Conservation (phyloP, 1,140 invertebrate genomes). For the Scaptomyza hsui region DNA sequence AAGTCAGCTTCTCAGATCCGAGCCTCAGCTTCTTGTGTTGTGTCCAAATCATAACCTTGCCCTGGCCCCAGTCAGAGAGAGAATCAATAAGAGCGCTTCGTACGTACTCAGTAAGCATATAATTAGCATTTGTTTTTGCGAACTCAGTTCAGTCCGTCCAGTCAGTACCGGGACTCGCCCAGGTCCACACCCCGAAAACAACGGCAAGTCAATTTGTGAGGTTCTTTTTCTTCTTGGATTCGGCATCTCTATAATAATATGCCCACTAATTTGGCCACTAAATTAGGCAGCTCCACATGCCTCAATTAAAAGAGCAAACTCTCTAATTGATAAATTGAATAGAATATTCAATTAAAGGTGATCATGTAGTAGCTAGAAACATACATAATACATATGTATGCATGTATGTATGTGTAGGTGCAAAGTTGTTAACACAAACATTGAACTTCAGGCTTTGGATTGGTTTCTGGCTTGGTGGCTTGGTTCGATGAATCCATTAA, state of each 20-base stretch:
- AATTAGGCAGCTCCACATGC: slow-evolving; percentile 56
- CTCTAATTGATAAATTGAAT: slow-evolving; percentile 78
- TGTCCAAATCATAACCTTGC: slow-evolving; percentile 44
- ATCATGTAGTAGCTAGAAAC: not conserved
- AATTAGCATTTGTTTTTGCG: slow-evolving; percentile 75
- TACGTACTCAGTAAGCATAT: slow-evolving; percentile 63
- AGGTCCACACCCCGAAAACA: slow-evolving; percentile 71
- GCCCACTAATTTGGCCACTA: slow-evolving; percentile 59
- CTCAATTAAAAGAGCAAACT: slow-evolving; percentile 69
- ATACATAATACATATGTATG: too few relatives aligned
- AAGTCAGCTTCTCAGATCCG: slow-evolving; percentile 15
- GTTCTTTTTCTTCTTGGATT: slow-evolving; percentile 52
- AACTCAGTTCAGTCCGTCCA: slow-evolving; percentile 30
- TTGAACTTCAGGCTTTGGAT: slow-evolving; percentile 61
- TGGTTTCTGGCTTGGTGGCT: slow-evolving; percentile 40
- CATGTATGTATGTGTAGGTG: slow-evolving; percentile 38
- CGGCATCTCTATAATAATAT: slow-evolving; percentile 36
- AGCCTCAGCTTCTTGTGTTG: slow-evolving; percentile 40
- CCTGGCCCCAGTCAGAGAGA: slow-evolving; percentile 26
- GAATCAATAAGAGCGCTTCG: slow-evolving; percentile 60
- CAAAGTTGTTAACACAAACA: slow-evolving; percentile 80
- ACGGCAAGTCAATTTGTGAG: slow-evolving; percentile 66
- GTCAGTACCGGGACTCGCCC: slow-evolving; percentile 60
- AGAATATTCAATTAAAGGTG: slow-evolving; percentile 63
- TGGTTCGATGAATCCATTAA: slow-evolving; percentile 78